phyloP scores from a whole-genome alignment of 2,113 vertebrate species.

The Tenrec ecaudatus region DNA sequence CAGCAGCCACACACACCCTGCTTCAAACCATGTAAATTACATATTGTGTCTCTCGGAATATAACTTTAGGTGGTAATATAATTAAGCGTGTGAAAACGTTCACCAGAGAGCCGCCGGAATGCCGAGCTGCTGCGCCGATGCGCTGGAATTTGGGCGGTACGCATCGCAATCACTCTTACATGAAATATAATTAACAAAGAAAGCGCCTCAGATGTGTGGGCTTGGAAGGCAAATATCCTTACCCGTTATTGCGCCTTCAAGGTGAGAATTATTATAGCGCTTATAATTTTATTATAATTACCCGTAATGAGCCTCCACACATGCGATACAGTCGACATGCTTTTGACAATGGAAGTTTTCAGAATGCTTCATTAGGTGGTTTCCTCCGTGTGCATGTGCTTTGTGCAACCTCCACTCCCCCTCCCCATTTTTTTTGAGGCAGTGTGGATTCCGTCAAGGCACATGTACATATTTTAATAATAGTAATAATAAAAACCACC shows the following conservation, averaged over 20 bases:
- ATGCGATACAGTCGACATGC: constrained; percentile 89
- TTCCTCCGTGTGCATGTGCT: constrained; percentile 90
- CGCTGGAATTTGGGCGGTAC: constrained; percentile 80
- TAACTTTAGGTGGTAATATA: constrained; percentile 70
- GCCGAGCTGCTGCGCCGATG: constrained; percentile 72
- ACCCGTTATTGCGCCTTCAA: constrained; percentile 89
- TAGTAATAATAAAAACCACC: constrained; percentile 74
- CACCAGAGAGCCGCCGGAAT: constrained; percentile 70
- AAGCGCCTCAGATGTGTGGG: constrained; percentile 85
- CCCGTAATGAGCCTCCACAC: constrained; percentile 92
- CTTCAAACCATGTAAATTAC: constrained; percentile 55
- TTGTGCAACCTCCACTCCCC: constrained; percentile 63
- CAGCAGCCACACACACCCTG: constrained; percentile 48
- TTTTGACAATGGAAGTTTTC: constrained; percentile 89
- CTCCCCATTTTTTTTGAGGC: constrained; percentile 81
- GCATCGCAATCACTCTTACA: constrained; percentile 84
- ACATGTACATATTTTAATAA: constrained; percentile 85
- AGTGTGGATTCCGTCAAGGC: constrained; percentile 81
- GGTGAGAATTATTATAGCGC: constrained; percentile 91
- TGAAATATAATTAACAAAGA: constrained; percentile 88
- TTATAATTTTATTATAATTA: constrained; percentile 94
- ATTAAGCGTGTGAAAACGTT: constrained; percentile 73
- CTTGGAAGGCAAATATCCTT: constrained; percentile 85
- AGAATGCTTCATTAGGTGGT: constrained; percentile 92
- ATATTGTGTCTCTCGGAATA: constrained; percentile 57